Evolutionary conservation across 2,113 vertebrate genomes (phyloP), one percentile per base, ranked within the genome.

Genomic region (Onychostruthus taczanowskii): DNA sequence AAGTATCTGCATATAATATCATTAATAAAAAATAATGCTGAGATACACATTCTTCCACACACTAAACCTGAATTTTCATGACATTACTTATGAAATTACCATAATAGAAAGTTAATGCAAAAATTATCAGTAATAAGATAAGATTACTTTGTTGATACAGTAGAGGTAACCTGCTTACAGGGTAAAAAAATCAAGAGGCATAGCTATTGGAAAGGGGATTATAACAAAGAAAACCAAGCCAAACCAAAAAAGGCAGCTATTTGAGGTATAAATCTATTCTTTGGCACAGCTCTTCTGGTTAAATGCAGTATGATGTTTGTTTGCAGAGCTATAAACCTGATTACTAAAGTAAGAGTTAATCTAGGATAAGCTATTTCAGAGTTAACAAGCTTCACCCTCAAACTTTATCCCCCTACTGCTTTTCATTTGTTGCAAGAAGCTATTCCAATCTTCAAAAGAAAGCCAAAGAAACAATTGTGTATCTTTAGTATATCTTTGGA

Each of bases 331-430:
- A 69, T 62, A 95, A 94, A 94, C 78, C 74, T 69, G 49, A 87
- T 90, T 91, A 95, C 77, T 50, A 49, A 93, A 92, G 5, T 68
- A 95, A 93, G 62, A 83, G 50, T 90, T 95, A 80, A 94, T 90
- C 88, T 77, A 90, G 59, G 59, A 94, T 89, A 90, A 95, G 39
- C 79, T 93, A 70, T 67, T 90, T 89, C 69, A 87, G 86, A 70
- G 50, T 75, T 89, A 96, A 92, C 7, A 2, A 81, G 89, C 73
- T 87, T 88, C 73, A 93, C 24, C 11, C 43, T 86, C 39, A 20
- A 76, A 80, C 84, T 83, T 88, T 16, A 87, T 70, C 70, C 55
- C 23, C 12, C 33, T 43, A 41, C 33, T 63, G 63, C 23, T 92
- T 83, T 89, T 86, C 79, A 46, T 55, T 63, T 35, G 26, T 10